Base-by-base conservation (phyloP, 1,140 invertebrate genomes). In the Heliothis virescens region DNA sequence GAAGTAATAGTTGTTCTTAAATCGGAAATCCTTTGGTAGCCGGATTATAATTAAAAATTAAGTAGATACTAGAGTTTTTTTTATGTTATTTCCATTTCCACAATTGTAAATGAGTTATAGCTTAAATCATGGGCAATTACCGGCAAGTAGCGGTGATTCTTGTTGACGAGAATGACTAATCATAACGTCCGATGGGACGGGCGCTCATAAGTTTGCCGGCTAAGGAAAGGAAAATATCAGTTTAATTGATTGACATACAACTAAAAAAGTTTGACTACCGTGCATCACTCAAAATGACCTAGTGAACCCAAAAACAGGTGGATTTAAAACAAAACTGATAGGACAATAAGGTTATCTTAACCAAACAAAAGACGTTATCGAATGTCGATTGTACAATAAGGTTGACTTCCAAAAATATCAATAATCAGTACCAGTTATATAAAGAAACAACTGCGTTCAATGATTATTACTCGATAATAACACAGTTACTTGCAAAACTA, bases 321-420 rank as follows among this genome's bases (percentile, higher is more conserved):
- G 21, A 60, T 71, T 52, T 21, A 21, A 26, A 52, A 71, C 16
- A 3, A 26, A 26, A 18, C 67, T 71, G 47, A 52, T 71, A 71
- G 16, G 26, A 52, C 11, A 69, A 21, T 69, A 21, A 71, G 67
- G 48, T 71, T 71, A 71, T 71, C 67, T 71, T 71, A 12, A 11
- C 16, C 67, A 71, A 71, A 71, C 21, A 72, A 34, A 55, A 72
- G n/a, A 34, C 55, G 26, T 57, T 41, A 72, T 55, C 29, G 29
- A 34, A 15, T 26, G 16, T 16, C 29, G 29, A 34, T 26, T 26
- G 16, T 16, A 57, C 15, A 55, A 72, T 3, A 72, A 72, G 9
- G 55, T 57, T 41, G 10, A 16, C 21, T 48, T 26, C n/a, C 47
- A 53, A 71, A 71, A 71, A 71, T 53, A 48, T 26, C 16, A 53